Conservation (phyloP, 2,113 vertebrate genomes). For the Periophthalmodon schlosseri region DNA sequence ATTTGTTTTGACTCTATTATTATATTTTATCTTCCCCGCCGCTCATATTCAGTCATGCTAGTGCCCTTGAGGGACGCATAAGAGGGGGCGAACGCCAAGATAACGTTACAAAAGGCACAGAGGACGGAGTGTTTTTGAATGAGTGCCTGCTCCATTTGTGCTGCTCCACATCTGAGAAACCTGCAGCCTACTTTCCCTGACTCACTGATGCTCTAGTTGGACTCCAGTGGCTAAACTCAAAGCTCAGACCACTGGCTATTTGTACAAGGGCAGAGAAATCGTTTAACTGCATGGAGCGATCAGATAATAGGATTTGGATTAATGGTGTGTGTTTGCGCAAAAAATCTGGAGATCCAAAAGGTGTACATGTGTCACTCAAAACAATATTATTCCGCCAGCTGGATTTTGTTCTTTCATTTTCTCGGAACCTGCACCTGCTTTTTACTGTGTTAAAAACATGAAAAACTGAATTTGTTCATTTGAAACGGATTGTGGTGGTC, state of each 20-base stretch:
- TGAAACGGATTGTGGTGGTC: too few relatives aligned
- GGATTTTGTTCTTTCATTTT: too few relatives aligned
- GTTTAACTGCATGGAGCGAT: neutral
- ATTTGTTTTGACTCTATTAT: constrained; percentile 3
- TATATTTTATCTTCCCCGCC: neutral
- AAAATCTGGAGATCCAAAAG: neutral
- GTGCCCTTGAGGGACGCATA: neutral
- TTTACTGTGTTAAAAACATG: too few relatives aligned
- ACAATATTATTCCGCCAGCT: too few relatives aligned
- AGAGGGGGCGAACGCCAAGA: neutral
- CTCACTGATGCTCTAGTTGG: neutral
- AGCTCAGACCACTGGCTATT: neutral
- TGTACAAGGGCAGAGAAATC: neutral
- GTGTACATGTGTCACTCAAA: too few relatives aligned
- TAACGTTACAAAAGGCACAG: neutral
- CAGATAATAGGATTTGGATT: neutral
- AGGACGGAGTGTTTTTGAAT: constrained; percentile 11
- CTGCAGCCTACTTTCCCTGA: constrained; percentile 12
- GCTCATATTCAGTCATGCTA: neutral
- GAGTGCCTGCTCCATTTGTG: neutral
- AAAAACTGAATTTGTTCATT: too few relatives aligned
- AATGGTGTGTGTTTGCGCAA: neutral
- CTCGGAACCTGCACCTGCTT: too few relatives aligned
- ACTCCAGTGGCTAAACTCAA: constrained; percentile 2
- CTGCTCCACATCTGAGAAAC: constrained; percentile 11